Base-by-base conservation (phyloP, 2,888 invertebrate species). In the Lacanobia oleracea region DNA sequence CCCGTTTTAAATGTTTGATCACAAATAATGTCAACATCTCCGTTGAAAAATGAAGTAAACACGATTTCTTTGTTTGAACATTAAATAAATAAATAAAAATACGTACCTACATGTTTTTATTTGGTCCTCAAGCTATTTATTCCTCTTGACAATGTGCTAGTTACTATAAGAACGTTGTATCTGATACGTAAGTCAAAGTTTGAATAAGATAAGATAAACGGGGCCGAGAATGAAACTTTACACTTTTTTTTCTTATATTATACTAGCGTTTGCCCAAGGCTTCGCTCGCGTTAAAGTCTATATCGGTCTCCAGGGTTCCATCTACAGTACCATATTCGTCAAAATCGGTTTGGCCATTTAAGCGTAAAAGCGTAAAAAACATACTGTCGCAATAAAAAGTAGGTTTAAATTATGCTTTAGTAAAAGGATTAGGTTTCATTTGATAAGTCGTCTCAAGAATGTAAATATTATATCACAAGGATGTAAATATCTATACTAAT, bases 1-100 rank as follows among this genome's bases (percentile, higher is more conserved):
- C 67, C 90, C 89, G 0, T 90, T 65, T 69, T 90, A 83, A 74
- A 59, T 2, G 12, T 23, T 45, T 27, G 21, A 14, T 43, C 8
- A 43, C 10, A 18, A n/a, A n/a, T 16, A 33, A 53, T 23, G 16
- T 23, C 10, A 40, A 50, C n/a, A 40, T 23, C 45, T 12, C 7
- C 43, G 18, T 40, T n/a, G 21, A 51, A 18, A 1, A 75, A 27
- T 69, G 21, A 56, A 27, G 56, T 45, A 9, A 62, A 45, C 23
- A 27, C 1, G 1, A 18, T 62, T n/a, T n/a, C n/a, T n/a, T n/a
- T 62, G 37, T 70, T 40, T 45, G 21, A 27, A 45, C 18, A 14
- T 40, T 0, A 18, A 65, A 12, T 23, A 33, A 66, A 23, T 51
- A 21, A 60, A 75, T 75, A 48, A 75, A 75, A 21, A 16, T 1